A percentile compares a stretch with the other conserved stretches of the same genome.
Evolutionary conservation across 2,113 vertebrate species (phyloP).

Genomic region (Apeltes quadracus): DNA sequence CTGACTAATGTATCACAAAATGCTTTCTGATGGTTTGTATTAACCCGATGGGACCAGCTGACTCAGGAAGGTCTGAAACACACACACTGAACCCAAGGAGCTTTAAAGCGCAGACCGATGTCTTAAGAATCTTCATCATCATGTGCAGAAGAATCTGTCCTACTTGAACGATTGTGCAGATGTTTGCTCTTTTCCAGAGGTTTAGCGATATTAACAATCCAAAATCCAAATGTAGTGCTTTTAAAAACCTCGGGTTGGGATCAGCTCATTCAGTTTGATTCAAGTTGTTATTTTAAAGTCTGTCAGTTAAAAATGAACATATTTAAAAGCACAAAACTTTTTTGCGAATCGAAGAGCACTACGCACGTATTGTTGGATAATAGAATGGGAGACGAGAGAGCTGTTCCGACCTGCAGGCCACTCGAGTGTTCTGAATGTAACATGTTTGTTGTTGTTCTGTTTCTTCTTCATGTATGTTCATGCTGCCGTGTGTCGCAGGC

Average conservation of each 20-base stretch:
- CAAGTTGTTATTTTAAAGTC: not conserved
- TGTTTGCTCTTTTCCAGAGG: slow-evolving; percentile 9
- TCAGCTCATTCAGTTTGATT: slow-evolving; percentile 6
- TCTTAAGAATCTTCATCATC: not conserved
- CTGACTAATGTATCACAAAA: slow-evolving; percentile 6
- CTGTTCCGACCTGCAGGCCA: slow-evolving; percentile 11
- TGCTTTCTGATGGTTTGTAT: not conserved
- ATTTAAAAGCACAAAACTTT: slow-evolving; percentile 45
- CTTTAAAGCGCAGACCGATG: not conserved
- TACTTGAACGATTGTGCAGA: slow-evolving; percentile 26
- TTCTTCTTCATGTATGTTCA: slow-evolving; percentile 52
- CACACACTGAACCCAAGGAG: not conserved
- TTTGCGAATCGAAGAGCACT: slow-evolving; percentile 8
- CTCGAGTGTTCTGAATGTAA: slow-evolving; percentile 59
- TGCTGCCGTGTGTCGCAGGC: slow-evolving; percentile 32
- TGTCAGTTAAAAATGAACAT: not conserved
- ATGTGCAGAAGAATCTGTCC: slow-evolving; percentile 13
- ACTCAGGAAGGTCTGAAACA: slow-evolving; percentile 11
- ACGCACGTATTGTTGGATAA: not conserved
- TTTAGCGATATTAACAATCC: not conserved
- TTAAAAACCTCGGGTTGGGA: not conserved
- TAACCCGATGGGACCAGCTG: not conserved
- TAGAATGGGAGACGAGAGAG: not conserved
- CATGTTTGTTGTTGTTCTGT: slow-evolving; percentile 41
- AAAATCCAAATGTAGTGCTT: not conserved